These are phyloP conservation scores for Ciconia stormi DNA, from an alignment of 2,113 vertebrate genomes.

Conservation along the genomic window DNA sequence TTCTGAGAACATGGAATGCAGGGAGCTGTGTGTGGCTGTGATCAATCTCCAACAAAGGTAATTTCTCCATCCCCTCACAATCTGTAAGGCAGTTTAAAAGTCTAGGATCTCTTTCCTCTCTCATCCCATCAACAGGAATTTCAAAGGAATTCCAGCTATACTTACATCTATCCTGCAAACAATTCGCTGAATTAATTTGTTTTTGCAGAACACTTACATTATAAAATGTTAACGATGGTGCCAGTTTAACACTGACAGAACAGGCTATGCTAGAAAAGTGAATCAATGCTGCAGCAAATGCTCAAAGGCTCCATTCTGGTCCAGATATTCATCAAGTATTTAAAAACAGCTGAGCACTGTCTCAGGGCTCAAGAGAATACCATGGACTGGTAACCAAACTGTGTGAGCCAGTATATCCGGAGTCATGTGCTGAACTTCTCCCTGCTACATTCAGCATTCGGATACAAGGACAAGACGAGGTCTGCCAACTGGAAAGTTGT, in stretches of 20 bases:
- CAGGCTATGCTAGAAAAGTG: background rate
- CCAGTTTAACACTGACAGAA: background rate
- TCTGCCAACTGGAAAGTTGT: background rate
- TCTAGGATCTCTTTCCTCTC: background rate
- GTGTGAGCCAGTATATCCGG: background rate
- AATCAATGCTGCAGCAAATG: background rate
- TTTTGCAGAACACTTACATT: background rate
- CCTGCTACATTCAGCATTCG: background rate
- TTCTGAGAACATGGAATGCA: background rate
- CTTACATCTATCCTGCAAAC: background rate
- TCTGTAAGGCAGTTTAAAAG: background rate
- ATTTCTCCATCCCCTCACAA: background rate
- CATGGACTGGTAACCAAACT: background rate
- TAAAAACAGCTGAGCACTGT: background rate
- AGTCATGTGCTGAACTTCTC: background rate
- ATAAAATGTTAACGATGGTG: background rate
- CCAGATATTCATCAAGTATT: background rate
- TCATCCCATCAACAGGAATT: background rate
- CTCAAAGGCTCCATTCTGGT: background rate
- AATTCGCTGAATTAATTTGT: background rate
- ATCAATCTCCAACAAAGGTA: background rate
- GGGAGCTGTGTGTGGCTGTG: background rate
- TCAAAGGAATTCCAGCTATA: background rate
- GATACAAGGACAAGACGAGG: background rate
- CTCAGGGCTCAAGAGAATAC: background rate